phyloP scores from a whole-genome alignment of 2,888 invertebrate species.

The Julus scanicus region DNA sequence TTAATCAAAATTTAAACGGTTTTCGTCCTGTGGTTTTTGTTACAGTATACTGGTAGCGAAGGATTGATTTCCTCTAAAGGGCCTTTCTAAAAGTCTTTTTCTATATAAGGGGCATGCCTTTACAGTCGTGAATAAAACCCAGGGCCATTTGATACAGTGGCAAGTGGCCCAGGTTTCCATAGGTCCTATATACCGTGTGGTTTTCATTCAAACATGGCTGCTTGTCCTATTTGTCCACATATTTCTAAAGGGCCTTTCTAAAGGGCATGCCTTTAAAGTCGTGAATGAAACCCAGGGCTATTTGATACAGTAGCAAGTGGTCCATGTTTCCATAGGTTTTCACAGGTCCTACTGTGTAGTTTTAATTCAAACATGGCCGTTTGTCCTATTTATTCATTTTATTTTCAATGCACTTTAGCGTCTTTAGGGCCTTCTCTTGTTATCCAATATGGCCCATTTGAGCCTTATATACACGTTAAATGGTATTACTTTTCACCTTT shows the following conservation, averaged over 20 bases:
- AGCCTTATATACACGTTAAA: background rate
- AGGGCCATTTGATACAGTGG: background rate
- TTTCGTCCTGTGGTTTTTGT: background rate
- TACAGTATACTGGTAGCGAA: background rate
- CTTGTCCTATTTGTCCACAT: no score
- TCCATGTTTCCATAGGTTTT: background rate
- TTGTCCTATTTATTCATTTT: background rate
- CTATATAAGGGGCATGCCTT: background rate
- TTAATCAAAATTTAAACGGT: conserved; percentile 38
- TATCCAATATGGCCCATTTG: conserved; percentile 36
- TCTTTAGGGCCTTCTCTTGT: background rate
- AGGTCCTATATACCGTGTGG: background rate
- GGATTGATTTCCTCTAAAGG: background rate
- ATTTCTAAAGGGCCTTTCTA: background rate
- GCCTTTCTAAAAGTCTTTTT: background rate
- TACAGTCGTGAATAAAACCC: background rate
- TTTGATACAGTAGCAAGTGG: background rate
- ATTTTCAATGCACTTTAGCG: background rate
- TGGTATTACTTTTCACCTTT: conserved; percentile 9
- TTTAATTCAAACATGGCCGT: background rate
- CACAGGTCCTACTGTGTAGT: conserved; percentile 9
- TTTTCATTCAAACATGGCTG: background rate
- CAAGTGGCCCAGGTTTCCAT: background rate
- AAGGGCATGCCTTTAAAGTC: background rate
- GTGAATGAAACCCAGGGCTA: background rate